Evolutionary conservation across 2,113 vertebrate genomes (phyloP), one percentile per base, ranked within the genome.

Genomic region (Sclerurus mexicanus): DNA sequence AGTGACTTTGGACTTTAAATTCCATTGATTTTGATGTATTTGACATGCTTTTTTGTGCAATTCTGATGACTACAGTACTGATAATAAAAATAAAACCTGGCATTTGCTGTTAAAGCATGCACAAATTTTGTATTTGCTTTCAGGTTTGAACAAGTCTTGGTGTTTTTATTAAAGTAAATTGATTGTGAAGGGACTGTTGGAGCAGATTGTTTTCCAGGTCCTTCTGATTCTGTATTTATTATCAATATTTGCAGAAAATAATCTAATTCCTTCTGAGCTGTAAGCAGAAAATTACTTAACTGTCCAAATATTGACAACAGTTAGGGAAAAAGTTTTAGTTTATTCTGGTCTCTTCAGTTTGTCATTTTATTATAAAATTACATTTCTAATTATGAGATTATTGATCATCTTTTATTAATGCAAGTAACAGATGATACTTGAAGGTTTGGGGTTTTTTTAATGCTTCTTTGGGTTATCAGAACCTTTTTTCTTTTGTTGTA

Each of bases 161-260:
- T 84, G 35, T 17, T 93, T 92, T 93, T 55, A 69, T 89, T 73
- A 53, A 89, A 92, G 67, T 64, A 37, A 85, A 83, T 89, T 86
- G 44, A 80, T 93, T 85, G 20, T 91, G 79, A 95, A 85, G 63
- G 56, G 59, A 66, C 33, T 50, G 24, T n/a, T 64, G 59, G 27
- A 91, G 21, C 9, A 79, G 23, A 87, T 80, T 79, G 50, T 81
- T 92, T 85, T 87, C 64, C 44, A 78, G 39, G n/a, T 49, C 40
- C 49, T 83, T 56, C 31, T 91, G 72, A 81, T 89, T 92, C n/a
- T 73, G n/a, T 89, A 75, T 89, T 87, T 88, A 81, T 95, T 94
- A 78, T 67, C 93, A 93, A 76, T 94, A 93, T 97, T 95, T 94
- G 49, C 56, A 84, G 84, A 85, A 89, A 80, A 21, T 73, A 92